These are phyloP conservation scores for Orchesellides sinensis DNA, from an alignment of 2,888 invertebrate species.

Conservation along the genomic window DNA sequence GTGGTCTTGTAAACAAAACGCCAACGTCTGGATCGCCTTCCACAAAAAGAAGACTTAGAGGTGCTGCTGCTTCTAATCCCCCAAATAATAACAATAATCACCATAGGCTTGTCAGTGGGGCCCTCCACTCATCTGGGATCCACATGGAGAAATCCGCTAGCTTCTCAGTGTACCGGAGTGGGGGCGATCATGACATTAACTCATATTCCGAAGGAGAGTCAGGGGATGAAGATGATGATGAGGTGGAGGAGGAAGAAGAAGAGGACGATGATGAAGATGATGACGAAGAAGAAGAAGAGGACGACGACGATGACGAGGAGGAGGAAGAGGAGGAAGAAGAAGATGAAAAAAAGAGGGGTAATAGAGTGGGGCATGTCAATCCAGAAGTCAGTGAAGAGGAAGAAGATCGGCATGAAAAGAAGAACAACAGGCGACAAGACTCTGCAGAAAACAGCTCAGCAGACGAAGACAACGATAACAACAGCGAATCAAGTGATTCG, in stretches of 20 bases:
- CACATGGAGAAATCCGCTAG: constrained; percentile 76
- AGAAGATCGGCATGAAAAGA: constrained; percentile 27
- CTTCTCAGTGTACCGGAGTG: constrained; percentile 78
- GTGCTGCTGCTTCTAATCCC: neutral
- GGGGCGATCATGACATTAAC: constrained; percentile 66
- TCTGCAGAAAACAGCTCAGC: constrained; percentile 66
- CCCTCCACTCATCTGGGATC: constrained; percentile 1
- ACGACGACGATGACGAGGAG: constrained; percentile 38
- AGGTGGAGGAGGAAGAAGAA: constrained; percentile 56
- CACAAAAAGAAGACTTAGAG: neutral
- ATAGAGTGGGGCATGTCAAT: constrained; percentile 23
- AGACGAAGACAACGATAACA: constrained; percentile 27
- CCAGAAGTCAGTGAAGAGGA: too few relatives aligned
- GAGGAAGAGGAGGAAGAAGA: constrained; percentile 42
- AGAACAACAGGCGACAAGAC: constrained; percentile 51
- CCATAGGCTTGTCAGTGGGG: constrained; percentile 17
- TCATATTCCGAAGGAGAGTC: constrained; percentile 58
- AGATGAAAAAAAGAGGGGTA: constrained; percentile 16
- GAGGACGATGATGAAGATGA: constrained; percentile 50
- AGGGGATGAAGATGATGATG: constrained; percentile 54
- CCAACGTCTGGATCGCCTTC: too few relatives aligned
- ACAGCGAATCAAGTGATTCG: constrained; percentile 55
- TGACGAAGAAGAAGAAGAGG: constrained; percentile 47
- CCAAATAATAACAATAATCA: constrained; percentile 28
- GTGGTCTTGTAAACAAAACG: too few relatives aligned